Evolutionary conservation across 2,113 vertebrate genomes (phyloP).

Genomic region (Hemibagrus wyckioides): DNA sequence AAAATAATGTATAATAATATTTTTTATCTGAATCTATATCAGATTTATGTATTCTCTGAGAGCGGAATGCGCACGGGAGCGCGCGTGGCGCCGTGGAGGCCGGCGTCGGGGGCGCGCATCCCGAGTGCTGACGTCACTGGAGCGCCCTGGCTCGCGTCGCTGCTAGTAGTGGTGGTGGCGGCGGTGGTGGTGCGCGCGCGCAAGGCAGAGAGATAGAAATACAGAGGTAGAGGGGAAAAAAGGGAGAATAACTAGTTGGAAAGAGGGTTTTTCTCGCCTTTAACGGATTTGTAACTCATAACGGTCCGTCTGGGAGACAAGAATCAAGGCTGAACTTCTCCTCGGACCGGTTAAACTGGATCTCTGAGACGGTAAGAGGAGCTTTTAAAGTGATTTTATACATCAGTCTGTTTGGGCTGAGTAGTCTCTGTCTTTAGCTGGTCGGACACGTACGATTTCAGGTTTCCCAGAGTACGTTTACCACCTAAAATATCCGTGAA

Average conservation of each 20-base stretch:
- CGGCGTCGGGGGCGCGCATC: slow-evolving; percentile 57
- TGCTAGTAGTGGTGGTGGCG: slow-evolving; percentile 49
- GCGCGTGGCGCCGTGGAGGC: slow-evolving; percentile 41
- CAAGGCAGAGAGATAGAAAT: slow-evolving; percentile 17
- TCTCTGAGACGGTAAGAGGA: slow-evolving; percentile 48
- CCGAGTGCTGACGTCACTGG: slow-evolving; percentile 60
- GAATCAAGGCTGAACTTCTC: slow-evolving; percentile 18
- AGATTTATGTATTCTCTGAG: not conserved
- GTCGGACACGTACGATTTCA: not conserved
- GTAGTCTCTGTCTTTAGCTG: slow-evolving; percentile 8
- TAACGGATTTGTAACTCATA: slow-evolving; percentile 49
- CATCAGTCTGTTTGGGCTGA: slow-evolving; percentile 15
- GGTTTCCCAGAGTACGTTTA: not conserved
- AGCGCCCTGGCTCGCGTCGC: slow-evolving; percentile 55
- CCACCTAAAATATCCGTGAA: not conserved
- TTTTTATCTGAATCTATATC: not conserved
- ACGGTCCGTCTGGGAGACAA: slow-evolving; percentile 34
- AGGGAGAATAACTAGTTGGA: slow-evolving; percentile 48
- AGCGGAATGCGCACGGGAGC: slow-evolving; percentile 10
- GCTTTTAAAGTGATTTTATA: slow-evolving; percentile 52
- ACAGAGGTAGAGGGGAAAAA: slow-evolving; percentile 44
- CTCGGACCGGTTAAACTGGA: slow-evolving; percentile 46
- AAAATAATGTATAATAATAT: too few relatives aligned
- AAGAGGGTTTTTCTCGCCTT: slow-evolving; percentile 31
- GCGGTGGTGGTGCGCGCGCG: not conserved